Conservation (phyloP, 2,113 vertebrate genomes). For the Catharus fuscescens region DNA sequence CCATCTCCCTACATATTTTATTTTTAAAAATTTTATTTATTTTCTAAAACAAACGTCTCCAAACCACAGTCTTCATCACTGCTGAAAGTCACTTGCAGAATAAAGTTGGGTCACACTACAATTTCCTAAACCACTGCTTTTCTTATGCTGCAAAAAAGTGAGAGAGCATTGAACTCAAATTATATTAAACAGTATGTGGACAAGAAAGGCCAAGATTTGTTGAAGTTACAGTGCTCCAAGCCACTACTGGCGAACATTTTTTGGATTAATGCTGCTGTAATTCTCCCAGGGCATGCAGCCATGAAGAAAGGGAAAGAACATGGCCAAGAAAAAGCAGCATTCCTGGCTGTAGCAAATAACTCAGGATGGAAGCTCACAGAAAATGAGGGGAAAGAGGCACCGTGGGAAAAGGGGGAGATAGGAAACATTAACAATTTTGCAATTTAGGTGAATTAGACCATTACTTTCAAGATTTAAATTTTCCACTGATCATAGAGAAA, state of each 20-base stretch:
- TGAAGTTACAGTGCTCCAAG: neutral
- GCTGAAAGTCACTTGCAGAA: neutral
- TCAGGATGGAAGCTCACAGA: neutral
- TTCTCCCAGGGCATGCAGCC: neutral
- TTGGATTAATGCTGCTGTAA: neutral
- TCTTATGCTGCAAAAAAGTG: neutral
- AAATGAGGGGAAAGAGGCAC: neutral
- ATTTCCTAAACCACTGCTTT: neutral
- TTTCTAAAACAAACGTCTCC: neutral
- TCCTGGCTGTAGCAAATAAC: neutral
- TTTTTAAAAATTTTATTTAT: neutral
- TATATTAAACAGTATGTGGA: neutral
- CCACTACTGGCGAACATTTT: neutral
- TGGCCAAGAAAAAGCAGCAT: neutral
- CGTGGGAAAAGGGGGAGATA: neutral
- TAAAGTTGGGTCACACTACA: neutral
- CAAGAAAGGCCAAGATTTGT: neutral
- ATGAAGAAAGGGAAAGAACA: neutral
- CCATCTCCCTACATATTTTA: neutral
- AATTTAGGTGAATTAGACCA: neutral
- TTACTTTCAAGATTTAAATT: neutral
- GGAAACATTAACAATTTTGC: neutral
- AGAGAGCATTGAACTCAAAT: neutral
- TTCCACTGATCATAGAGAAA: neutral
- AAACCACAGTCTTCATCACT: neutral